phyloP scores from a whole-genome alignment of 2,888 invertebrate genomes.

The Steinernema carpocapsae region DNA sequence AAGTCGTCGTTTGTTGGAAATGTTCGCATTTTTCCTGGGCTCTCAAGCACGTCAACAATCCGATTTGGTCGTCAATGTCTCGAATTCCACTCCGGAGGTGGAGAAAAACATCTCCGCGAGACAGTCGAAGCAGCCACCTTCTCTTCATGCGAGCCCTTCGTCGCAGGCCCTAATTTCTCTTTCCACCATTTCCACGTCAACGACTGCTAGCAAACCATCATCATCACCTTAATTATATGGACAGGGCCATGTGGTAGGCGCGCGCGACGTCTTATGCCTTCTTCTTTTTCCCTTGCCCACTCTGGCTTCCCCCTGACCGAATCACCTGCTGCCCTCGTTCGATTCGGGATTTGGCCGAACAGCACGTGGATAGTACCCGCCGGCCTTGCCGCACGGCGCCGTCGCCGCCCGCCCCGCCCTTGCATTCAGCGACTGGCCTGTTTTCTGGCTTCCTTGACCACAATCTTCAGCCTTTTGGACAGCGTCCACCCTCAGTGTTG shows the following conservation, averaged over 20 bases:
- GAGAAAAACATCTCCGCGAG: constrained; percentile 14
- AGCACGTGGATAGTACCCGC: constrained; percentile 29
- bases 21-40: constrained; percentile 11
- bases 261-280: constrained; percentile 24
- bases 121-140: constrained; percentile 1
- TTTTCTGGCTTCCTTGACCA: constrained; percentile 22
- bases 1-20: constrained; percentile 4
- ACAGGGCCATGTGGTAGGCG: constrained; percentile 29
- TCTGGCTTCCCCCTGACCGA: constrained; percentile 1
- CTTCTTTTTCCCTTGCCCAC: neutral
- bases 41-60: constrained; percentile 10
- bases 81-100: neutral
- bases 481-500: constrained; percentile 11
- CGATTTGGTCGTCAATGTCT: neutral
- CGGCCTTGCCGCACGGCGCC: constrained; percentile 23
- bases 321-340: constrained; percentile 32
- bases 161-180: constrained; percentile 25
- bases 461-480: constrained; percentile 27
- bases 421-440: neutral
- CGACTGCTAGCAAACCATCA: constrained; percentile 10
- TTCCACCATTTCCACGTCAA: constrained; percentile 20
- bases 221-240: constrained; percentile 28
- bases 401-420: constrained; percentile 20
- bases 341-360: constrained; percentile 22
- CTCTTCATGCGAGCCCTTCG: neutral